Evolutionary conservation across 1,140 invertebrate genomes (phyloP), one percentile per base, ranked within the genome.

Genomic region (Achroia grisella): DNA sequence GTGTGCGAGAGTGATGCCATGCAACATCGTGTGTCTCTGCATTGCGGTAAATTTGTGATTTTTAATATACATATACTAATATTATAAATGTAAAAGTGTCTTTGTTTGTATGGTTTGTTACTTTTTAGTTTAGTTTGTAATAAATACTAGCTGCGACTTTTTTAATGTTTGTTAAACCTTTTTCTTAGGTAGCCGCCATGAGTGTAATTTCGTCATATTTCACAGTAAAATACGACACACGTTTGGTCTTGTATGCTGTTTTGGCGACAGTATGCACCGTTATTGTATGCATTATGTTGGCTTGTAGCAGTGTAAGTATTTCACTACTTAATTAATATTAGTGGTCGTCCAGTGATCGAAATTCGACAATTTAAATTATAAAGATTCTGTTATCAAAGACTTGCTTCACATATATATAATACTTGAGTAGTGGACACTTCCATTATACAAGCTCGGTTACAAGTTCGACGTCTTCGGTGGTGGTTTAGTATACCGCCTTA

Each of bases 181-280:
- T 32, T 8, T 67, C 65, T 32, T 44, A 71, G 68, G 55, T 63
- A 2, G 8, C 56, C 10, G 39, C 43, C 1, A 59, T 59, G 55
- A 60, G 51, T 42, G 23, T 66, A 8, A 5, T 71, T 6, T 41
- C 48, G 0, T 52, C 44, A 6, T 34, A 33, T 6, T 10, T 66
- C 1, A 63, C 68, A 8, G 27, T 34, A 10, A 13, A 39, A 34
- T 54, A 48, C 10, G 39, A 35, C 17, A 71, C 62, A 0, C 37
- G 56, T 4, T 48, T 65, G 8, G 33, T 71, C 6, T 33, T 66
- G 6, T 46, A 48, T n/a, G 57, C 65, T 0, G 39, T 66, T 10
- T 10, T 59, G 1, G 55, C 59, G 1, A 68, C 68, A 0, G 8
- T 40, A 10, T 41, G 32, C 4, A 44, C 41, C 11, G 64, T 71